Percentiles rank a stretch among this genome's conserved stretches.
These are phyloP conservation scores for Podilymbus podiceps DNA, from an alignment of 2,113 vertebrate species.

Conservation along the genomic window DNA sequence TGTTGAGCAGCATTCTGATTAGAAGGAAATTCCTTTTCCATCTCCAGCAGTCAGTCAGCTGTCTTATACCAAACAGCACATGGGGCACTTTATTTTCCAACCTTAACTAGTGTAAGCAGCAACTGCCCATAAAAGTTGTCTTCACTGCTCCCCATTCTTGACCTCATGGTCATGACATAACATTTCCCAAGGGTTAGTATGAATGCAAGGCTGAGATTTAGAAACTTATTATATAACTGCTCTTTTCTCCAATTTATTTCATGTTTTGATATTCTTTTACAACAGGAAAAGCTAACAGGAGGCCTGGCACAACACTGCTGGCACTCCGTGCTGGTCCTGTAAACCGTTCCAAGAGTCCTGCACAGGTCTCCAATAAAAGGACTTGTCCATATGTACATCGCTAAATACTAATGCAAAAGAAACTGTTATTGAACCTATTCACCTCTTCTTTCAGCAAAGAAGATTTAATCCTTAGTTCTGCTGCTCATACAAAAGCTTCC, in stretches of 20 bases:
- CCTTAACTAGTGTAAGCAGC: background rate
- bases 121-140: no score
- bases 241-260: background rate
- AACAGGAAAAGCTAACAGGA: background rate
- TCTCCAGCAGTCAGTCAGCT: background rate
- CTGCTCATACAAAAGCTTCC: background rate
- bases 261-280: background rate
- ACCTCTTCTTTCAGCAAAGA: background rate
- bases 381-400: rapidly evolving
- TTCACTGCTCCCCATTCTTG: background rate
- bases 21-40: background rate
- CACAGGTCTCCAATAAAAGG: background rate
- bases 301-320: background rate
- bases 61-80: background rate
- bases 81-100: background rate
- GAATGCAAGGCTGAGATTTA: background rate
- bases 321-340: no score
- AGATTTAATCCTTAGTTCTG: background rate
- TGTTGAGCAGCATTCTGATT: background rate
- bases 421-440: background rate
- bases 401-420: background rate
- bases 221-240: background rate
- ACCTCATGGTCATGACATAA: background rate
- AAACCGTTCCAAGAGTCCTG: background rate
- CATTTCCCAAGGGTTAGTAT: background rate